phyloP scores from a whole-genome alignment of 2,888 invertebrate genomes.

The Volucella inanis region DNA sequence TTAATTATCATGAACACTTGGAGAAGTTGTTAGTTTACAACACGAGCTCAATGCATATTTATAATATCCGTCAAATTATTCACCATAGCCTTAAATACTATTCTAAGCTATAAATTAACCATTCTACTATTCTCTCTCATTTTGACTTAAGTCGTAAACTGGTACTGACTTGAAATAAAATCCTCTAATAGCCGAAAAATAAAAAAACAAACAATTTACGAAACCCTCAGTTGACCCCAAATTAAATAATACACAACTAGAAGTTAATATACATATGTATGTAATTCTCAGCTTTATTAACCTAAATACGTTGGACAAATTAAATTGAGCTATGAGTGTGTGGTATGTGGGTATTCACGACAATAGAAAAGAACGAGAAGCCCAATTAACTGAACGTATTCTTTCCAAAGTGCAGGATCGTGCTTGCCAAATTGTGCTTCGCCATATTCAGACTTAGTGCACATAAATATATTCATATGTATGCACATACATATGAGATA shows the following conservation, averaged over 20 bases:
- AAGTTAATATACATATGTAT: background rate
- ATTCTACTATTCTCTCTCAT: background rate
- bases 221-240: conserved; percentile 20
- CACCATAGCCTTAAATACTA: background rate
- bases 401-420: conserved; percentile 21
- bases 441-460: too few species aligned
- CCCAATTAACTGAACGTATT: conserved; percentile 57
- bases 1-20: background rate
- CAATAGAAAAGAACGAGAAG: conserved; percentile 31
- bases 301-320: conserved; percentile 43
- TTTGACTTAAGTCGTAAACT: conserved; percentile 23
- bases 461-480: background rate
- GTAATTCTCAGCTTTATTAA: conserved; percentile 60
- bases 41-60: conserved; percentile 3
- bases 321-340: conserved; percentile 40
- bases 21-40: background rate
- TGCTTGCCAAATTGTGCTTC: conserved; percentile 14
- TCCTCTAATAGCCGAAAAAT: conserved; percentile 10
- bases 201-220: conserved; percentile 52
- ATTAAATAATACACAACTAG: conserved; percentile 53
- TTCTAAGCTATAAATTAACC: conserved; percentile 20
- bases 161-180: conserved; percentile 21
- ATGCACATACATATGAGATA: conserved; percentile 1
- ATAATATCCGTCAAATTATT: background rate
- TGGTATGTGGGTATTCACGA: conserved; percentile 24